Conservation (phyloP, 2,888 invertebrate species). For the Pyralis farinalis region DNA sequence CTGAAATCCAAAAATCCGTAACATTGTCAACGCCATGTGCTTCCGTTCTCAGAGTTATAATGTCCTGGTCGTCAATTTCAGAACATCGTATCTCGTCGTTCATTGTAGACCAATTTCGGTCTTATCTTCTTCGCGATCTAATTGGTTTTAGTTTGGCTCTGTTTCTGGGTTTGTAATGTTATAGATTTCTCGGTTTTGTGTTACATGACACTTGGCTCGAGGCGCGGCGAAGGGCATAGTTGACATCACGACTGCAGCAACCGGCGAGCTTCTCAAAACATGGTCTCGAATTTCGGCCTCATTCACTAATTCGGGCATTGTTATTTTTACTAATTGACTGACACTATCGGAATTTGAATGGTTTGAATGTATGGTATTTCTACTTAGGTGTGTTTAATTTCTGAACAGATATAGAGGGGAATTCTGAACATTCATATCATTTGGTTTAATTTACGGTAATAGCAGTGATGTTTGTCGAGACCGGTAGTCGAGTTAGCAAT, state of each 20-base stretch:
- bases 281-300: conserved; percentile 27
- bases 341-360: conserved; percentile 1
- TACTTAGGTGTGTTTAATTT: not conserved
- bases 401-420: too few relatives aligned
- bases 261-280: conserved; percentile 25
- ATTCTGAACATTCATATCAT: too few relatives aligned
- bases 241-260: conserved; percentile 24
- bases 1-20: conserved; percentile 22
- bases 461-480: too few relatives aligned
- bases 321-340: conserved; percentile 31
- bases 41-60: conserved; percentile 22
- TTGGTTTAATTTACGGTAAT: too few relatives aligned
- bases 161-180: conserved; percentile 10
- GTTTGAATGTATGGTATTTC: not conserved
- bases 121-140: conserved; percentile 6
- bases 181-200: conserved; percentile 5
- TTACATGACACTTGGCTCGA: conserved; percentile 23
- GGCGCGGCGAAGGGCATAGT: conserved; percentile 21
- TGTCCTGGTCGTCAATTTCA: not conserved
- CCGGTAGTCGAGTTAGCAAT: too few relatives aligned
- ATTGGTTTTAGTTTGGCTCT: conserved; percentile 10
- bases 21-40: conserved; percentile 24
- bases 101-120: conserved; percentile 7
- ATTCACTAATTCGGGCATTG: conserved; percentile 20
- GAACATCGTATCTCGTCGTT: conserved; percentile 8